Base-by-base conservation (phyloP, 2,888 invertebrate species). In the Fragum whitleyi region DNA sequence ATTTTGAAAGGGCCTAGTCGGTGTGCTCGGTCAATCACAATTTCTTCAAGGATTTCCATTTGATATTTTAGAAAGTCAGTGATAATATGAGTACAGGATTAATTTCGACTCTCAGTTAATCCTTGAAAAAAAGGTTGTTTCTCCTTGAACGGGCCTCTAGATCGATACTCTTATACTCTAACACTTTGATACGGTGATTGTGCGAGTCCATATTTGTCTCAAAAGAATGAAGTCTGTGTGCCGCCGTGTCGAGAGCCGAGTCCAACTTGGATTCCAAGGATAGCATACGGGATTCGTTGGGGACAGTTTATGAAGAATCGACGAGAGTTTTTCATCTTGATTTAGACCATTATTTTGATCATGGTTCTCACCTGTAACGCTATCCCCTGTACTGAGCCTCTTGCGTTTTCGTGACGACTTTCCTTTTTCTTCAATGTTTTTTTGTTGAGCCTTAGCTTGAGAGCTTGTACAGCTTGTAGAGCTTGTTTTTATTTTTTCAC, bases 61-160 rank as follows among this genome's bases (percentile, higher is more conserved):
- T 19, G 19, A 53, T 16, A 19, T 5, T 19, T 7, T 21, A 53
- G n/a, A 53, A 53, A 53, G 19, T 53, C n/a, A 5, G n/a, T 11
- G 53, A 53, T 53, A 21, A n/a, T 53, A n/a, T 53, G 5, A 21
- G 21, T 21, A 19, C 21, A 53, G 19, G 53, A 53, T n/a, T 53
- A 7, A 21, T 21, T n/a, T 11, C 53, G 9, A 19, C n/a, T 53
- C 19, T 53, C n/a, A 19, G 9, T n/a, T 6, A 53, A 53, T 11
- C 53, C 53, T 11, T 53, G n/a, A n/a, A 53, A 53, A n/a, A 53
- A 5, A 19, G n/a, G n/a, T 53, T 53, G 7, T 53, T 53, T 19
- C 53, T 53, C 53, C 53, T 53, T 53, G 53, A 53, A 11, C 53
- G 53, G n/a, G 53, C 53, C 53, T 53, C 53, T 6, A 53, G 53